A percentile compares a stretch with the other conserved stretches of the same genome.
phyloP scores from a whole-genome alignment of 2,113 vertebrate species.

The Edolisoma coerulescens region DNA sequence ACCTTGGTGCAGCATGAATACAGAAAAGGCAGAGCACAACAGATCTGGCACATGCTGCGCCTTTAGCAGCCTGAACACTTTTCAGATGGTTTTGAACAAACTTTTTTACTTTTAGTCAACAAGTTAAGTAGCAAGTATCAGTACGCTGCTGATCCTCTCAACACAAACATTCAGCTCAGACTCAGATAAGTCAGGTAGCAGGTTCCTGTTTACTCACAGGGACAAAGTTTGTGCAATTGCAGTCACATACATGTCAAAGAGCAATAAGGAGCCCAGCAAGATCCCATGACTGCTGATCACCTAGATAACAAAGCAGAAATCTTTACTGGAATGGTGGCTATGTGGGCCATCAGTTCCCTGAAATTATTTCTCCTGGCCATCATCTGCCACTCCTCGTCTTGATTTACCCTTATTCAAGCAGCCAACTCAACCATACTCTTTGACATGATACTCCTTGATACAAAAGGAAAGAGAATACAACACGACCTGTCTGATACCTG shows the following conservation, averaged over 20 bases:
- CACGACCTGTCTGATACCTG: neutral
- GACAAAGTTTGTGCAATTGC: slow-evolving; percentile 6
- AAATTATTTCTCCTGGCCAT: neutral
- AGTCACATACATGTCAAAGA: neutral
- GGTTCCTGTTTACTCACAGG: neutral
- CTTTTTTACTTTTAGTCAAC: neutral
- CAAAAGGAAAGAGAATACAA: neutral
- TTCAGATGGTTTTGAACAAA: neutral
- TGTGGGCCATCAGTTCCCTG: neutral
- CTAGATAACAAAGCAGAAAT: neutral
- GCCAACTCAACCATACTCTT: neutral
- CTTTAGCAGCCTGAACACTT: neutral
- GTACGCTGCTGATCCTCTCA: neutral
- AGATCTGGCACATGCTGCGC: neutral
- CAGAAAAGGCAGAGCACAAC: neutral
- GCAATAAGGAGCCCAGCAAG: neutral
- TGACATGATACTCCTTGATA: neutral
- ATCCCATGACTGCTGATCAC: neutral
- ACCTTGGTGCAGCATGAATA: neutral
- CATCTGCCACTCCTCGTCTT: neutral
- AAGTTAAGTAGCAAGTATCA: neutral
- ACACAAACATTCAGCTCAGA: neutral
- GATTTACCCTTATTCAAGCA: neutral
- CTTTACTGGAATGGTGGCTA: neutral
- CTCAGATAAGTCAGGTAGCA: neutral